Evolutionary conservation across 2,888 invertebrate species (phyloP).

Genomic region (Ischnus inquisitorius): DNA sequence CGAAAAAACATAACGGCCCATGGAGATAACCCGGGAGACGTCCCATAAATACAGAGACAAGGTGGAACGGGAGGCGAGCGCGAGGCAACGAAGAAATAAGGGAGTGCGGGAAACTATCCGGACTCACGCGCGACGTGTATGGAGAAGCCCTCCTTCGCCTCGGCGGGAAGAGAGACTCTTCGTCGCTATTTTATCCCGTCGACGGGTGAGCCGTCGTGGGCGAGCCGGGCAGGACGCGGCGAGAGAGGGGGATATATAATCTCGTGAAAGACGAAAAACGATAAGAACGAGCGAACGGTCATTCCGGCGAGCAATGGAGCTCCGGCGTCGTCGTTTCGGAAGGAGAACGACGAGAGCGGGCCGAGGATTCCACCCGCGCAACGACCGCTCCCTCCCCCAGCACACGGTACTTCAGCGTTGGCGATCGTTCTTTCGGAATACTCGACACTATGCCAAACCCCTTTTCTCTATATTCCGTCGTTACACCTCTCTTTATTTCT

Average conservation of each 20-base stretch:
- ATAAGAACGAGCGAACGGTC: constrained; percentile 66
- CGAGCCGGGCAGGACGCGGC: constrained; percentile 53
- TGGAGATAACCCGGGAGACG: constrained; percentile 57
- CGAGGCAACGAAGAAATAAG: constrained; percentile 18
- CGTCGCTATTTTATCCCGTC: constrained; percentile 62
- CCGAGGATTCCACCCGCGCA: constrained; percentile 14
- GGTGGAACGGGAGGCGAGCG: background rate
- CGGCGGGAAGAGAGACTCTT: constrained; percentile 10
- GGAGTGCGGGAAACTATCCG: constrained; percentile 56
- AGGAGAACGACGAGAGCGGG: background rate
- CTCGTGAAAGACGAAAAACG: constrained; percentile 61
- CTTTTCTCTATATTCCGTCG: constrained; percentile 38
- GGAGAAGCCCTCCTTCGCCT: background rate
- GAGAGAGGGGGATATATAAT: constrained; percentile 30
- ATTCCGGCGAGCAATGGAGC: constrained; percentile 48
- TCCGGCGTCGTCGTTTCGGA: constrained; percentile 33
- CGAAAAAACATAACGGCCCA: constrained; percentile 53
- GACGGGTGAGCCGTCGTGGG: constrained; percentile 58
- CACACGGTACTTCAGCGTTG: background rate
- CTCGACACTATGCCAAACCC: constrained; percentile 19
- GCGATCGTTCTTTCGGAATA: constrained; percentile 16
- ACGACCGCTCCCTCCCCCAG: background rate
- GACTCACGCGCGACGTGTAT: constrained; percentile 48
- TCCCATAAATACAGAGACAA: constrained; percentile 64
- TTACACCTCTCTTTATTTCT: constrained; percentile 20